Conservation (phyloP, 2,888 invertebrate species). For the Erebia epiphron region DNA sequence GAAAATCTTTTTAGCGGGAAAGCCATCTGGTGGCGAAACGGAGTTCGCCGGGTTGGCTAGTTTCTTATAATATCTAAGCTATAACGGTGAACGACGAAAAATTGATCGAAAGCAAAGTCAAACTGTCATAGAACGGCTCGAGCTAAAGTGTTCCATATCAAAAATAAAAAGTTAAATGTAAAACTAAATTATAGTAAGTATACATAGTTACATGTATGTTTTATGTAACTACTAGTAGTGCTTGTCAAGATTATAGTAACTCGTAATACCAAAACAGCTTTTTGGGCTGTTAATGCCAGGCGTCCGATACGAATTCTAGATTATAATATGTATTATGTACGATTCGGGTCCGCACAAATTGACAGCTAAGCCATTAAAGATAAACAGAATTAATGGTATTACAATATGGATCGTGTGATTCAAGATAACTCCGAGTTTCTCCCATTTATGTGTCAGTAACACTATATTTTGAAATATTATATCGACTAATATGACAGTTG, state of each 20-base stretch:
- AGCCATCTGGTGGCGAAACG: too few relatives aligned
- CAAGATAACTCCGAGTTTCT: conserved; percentile 29
- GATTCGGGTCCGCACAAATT: conserved; percentile 38
- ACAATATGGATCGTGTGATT: conserved; percentile 36
- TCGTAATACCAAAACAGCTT: conserved; percentile 7
- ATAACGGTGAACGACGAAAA: neutral
- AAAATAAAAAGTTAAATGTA: too few relatives aligned
- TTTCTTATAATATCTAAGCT: neutral
- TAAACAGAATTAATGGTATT: conserved; percentile 43
- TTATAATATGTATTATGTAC: too few relatives aligned
- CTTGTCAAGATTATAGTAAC: neutral
- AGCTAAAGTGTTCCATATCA: too few relatives aligned
- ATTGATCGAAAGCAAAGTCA: neutral
- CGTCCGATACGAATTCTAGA: conserved; percentile 27
- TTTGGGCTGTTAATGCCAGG: conserved; percentile 27
- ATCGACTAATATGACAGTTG: too few relatives aligned
- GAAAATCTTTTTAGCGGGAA: too few relatives aligned
- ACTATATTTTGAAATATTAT: neutral
- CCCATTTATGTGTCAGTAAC: conserved; percentile 34
- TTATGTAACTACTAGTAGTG: too few relatives aligned
- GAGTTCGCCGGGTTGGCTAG: too few relatives aligned
- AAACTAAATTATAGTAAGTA: too few relatives aligned
- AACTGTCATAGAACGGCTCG: neutral
- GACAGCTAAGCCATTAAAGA: conserved; percentile 42
- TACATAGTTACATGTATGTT: too few relatives aligned